Evolutionary conservation across 2,797 vertebrate species (phyloP).

Genomic region (Pantherophis vulpinus): DNA sequence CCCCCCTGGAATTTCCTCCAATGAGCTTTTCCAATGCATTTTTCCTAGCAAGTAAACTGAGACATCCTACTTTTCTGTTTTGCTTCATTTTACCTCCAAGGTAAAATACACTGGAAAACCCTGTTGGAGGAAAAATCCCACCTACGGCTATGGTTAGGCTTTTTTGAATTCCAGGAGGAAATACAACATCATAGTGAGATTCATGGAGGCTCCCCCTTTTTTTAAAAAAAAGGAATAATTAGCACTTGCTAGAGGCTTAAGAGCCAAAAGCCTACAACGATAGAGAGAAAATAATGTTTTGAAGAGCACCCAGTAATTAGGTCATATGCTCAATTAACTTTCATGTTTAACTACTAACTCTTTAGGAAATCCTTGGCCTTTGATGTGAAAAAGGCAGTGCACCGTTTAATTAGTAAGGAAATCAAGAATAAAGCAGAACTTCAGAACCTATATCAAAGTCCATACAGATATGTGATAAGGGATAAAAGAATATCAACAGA

Average conservation of each 20-base stretch:
- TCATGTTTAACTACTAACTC: conserved; percentile 61
- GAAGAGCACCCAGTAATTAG: conserved; percentile 62
- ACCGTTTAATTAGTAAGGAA: conserved; percentile 59
- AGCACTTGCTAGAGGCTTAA: conserved; percentile 49
- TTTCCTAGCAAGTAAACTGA: background rate
- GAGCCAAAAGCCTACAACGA: conserved; percentile 53
- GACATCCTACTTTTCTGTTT: background rate
- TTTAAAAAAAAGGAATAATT: conserved; percentile 27
- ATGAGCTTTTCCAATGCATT: background rate
- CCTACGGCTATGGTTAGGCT: background rate
- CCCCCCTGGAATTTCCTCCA: background rate
- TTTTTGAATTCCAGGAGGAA: background rate
- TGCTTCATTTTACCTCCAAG: background rate
- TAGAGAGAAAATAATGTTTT: conserved; percentile 46
- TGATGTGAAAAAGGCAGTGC: conserved; percentile 59
- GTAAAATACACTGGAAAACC: background rate
- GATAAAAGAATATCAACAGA: conserved; percentile 45
- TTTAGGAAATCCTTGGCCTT: conserved; percentile 56
- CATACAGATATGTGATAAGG: conserved; percentile 55
- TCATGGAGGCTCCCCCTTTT: background rate
- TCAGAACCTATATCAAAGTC: conserved; percentile 56
- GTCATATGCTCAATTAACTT: conserved; percentile 62
- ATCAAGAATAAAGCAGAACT: conserved; percentile 53
- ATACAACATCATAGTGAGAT: background rate
- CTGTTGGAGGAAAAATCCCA: background rate